These are phyloP conservation scores for Koerneria pararmatus DNA, from an alignment of 2,888 invertebrate species.

Conservation along the genomic window DNA sequence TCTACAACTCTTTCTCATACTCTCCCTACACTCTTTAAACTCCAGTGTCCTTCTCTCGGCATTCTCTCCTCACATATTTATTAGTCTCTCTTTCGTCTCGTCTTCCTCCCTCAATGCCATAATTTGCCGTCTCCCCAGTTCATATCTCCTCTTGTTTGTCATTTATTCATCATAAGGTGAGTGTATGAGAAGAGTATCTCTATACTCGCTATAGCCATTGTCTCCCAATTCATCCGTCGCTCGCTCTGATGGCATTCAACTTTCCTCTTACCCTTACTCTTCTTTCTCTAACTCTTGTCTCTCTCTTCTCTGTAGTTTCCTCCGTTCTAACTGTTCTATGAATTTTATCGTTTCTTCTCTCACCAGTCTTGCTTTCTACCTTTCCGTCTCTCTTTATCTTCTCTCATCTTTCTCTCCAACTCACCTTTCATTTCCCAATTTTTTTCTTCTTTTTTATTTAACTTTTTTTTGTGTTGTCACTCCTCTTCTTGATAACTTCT, in stretches of 20 bases:
- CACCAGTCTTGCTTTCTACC: background rate
- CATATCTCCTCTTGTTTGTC: background rate
- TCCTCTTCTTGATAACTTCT: too few relatives aligned
- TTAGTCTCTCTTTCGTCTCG: conserved; percentile 1
- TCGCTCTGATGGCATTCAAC: too few relatives aligned
- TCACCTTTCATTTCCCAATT: background rate
- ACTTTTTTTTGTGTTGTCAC: conserved; percentile 12
- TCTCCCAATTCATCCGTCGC: too few relatives aligned
- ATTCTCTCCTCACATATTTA: background rate
- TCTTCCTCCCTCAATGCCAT: background rate
- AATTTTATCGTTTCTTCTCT: conserved; percentile 14
- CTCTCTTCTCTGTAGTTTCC: background rate
- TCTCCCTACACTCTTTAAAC: background rate
- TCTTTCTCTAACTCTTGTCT: too few relatives aligned
- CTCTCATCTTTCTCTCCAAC: background rate
- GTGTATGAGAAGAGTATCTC: too few relatives aligned
- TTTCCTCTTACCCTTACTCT: too few relatives aligned
- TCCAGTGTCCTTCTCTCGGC: background rate
- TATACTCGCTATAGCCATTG: too few relatives aligned
- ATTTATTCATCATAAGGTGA: too few relatives aligned
- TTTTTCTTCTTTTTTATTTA: conserved; percentile 9
- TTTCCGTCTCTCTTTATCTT: background rate
- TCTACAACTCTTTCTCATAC: background rate
- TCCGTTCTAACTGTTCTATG: conserved; percentile 14
- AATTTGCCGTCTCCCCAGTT: background rate